Evolutionary conservation across 92 coral and sea anemone genomes (phyloP).

Genomic region (Paramuricea clavata): DNA sequence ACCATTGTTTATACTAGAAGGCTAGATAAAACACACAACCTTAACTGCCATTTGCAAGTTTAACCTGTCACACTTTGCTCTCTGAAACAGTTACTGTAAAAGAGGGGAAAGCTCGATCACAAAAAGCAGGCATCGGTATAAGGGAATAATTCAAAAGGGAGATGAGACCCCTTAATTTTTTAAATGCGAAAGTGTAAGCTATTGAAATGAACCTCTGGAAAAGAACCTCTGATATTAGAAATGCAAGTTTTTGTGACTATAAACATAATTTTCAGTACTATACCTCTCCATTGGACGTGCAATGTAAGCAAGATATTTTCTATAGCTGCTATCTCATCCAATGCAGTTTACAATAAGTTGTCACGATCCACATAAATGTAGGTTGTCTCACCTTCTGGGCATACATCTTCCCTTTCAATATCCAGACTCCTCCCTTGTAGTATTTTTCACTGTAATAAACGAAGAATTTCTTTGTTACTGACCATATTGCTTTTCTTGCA

Average conservation of each 20-base stretch:
- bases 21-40: no score
- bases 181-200: no score
- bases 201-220: no score
- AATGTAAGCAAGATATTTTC: slow-evolving; percentile 39
- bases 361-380: slow-evolving; percentile 47
- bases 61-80: no score
- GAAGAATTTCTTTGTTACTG: slow-evolving; percentile 42
- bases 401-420: slow-evolving; percentile 13
- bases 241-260: not conserved
- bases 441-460: slow-evolving; percentile 36
- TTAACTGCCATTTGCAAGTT: no score
- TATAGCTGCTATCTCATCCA: slow-evolving; percentile 45
- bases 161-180: no score
- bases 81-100: no score
- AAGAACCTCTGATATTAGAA: no score
- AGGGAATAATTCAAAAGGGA: no score
- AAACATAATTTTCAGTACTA: slow-evolving; percentile 1
- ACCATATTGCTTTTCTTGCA: slow-evolving; percentile 19
- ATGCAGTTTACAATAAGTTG: slow-evolving; percentile 57
- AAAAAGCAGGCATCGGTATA: not conserved
- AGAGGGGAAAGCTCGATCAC: no score
- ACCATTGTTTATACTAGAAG: no score
- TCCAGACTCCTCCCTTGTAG: slow-evolving; percentile 53
- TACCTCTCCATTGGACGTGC: slow-evolving; percentile 60
- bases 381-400: slow-evolving; percentile 46